Base-by-base conservation (phyloP, 2,888 invertebrate genomes). In the Zygothrica quintamaculata region DNA sequence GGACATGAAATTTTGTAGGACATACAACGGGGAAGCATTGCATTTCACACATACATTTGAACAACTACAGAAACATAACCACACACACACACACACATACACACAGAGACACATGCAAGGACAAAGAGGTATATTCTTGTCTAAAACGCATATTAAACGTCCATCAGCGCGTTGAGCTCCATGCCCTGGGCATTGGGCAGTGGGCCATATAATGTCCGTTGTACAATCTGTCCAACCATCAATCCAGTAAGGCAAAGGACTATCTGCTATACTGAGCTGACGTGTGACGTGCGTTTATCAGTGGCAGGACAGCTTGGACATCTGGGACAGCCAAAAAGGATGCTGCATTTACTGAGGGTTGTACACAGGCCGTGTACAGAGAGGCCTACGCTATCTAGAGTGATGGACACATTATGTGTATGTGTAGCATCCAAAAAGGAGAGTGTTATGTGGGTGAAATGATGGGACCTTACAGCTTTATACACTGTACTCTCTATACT, bases 231-330 rank as follows among this genome's bases (percentile, higher is more conserved):
- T 60, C 60, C 68, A 47, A 72, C 79, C 80, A 78, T 78, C 78
- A 78, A 78, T 77, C 82, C 77, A 72, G 57, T 71, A 77, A 68
- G 67, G 75, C 75, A 65, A 29, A 71, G 72, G 66, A 71, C 66
- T 65, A n/a, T n/a, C 65, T 36, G 42, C 31, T 36, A 13, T 55
- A 59, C 68, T 52, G 53, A 65, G 59, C 66, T 79, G 84, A 84
- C 77, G 72, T 79, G 84, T 77, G 84, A 84, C 77, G 84, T 84
- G 80, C 84, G 84, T 79, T 84, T 79, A 79, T 79, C 79, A 79
- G 79, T 74, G 77, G 80, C 79, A 73, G 71, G 43, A 59, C 42
- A 57, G 61, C 43, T 43, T 26, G 15, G 34, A 52, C 44, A 39
- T 1, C 3, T 3, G 39, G 7, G 5, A 36, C 15, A 11, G 47